Conservation (phyloP, 2,888 invertebrate species). For the Cacoxenus indagator region DNA sequence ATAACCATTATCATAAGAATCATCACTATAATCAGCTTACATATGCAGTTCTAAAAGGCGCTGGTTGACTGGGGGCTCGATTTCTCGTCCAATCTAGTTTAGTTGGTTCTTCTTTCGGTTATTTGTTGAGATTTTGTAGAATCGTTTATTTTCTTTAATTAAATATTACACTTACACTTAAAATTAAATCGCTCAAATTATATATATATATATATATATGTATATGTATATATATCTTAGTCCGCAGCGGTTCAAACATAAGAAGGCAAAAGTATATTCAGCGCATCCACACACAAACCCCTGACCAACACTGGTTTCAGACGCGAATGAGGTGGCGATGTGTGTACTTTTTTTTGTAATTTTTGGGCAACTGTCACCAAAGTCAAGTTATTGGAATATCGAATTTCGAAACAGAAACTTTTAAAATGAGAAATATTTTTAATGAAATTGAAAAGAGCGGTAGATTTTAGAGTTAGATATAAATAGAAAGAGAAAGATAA, state of each 20-base stretch:
- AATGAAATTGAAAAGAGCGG: constrained; percentile 23
- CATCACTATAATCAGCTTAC: neutral
- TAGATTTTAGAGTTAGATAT: constrained; percentile 27
- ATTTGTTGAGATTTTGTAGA: neutral
- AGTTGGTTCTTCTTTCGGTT: neutral
- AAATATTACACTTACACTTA: constrained; percentile 1
- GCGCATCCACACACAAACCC: constrained; percentile 15
- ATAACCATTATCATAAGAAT: neutral
- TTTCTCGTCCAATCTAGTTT: neutral
- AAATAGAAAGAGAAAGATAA: constrained; percentile 8
- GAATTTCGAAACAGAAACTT: neutral
- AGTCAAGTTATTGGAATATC: neutral
- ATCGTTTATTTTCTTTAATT: neutral
- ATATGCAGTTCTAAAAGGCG: too few species aligned
- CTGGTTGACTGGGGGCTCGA: neutral
- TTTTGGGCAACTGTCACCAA: neutral
- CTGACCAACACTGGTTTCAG: neutral
- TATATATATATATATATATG: neutral
- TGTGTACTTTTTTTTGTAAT: neutral
- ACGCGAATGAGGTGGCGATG: neutral
- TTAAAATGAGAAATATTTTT: neutral
- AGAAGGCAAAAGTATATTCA: too few species aligned
- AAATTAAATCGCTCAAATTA: neutral
- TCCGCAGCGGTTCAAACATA: too few species aligned
- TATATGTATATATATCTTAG: neutral